These are phyloP conservation scores for Laodelphax striatellus DNA, from an alignment of 1,140 invertebrate species.

Conservation along the genomic window DNA sequence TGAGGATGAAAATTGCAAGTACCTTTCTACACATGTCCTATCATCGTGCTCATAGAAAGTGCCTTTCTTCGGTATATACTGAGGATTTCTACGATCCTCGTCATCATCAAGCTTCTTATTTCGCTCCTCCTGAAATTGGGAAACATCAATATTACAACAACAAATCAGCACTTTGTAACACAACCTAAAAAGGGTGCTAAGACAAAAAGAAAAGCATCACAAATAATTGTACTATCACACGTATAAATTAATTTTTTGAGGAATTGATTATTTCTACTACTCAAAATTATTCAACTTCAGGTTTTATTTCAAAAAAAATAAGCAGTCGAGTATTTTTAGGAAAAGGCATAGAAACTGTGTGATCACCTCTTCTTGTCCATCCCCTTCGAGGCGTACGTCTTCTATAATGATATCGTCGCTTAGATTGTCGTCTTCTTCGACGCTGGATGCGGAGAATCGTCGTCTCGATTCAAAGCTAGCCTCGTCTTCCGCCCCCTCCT, in stretches of 20 bases:
- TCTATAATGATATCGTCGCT: constrained; percentile 9
- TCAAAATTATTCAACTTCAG: no score
- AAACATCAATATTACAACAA: no score
- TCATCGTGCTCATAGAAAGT: constrained; percentile 96
- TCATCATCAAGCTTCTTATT: constrained; percentile 75
- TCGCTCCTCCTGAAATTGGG: constrained; percentile 2
- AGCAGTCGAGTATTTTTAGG: no score
- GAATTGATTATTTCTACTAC: no score
- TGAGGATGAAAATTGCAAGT: neutral
- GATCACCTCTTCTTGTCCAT: constrained; percentile 14
- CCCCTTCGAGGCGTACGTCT: constrained; percentile 14
- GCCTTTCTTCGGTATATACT: constrained; percentile 91
- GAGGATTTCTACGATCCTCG: constrained; percentile 89
- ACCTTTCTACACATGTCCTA: constrained; percentile 52
- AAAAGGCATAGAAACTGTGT: no score
- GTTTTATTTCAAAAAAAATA: no score
- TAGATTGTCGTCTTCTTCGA: neutral
- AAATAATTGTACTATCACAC: no score
- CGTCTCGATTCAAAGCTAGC: neutral
- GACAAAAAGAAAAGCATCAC: no score
- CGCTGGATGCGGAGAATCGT: neutral
- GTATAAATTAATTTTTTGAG: no score
- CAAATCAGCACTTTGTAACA: neutral
- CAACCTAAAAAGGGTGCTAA: no score
- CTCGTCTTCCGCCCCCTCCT: neutral